Evolutionary conservation across 2,888 invertebrate species (phyloP), one percentile per base, ranked within the genome.

Genomic region (Gastracanthus pulcherrimus): DNA sequence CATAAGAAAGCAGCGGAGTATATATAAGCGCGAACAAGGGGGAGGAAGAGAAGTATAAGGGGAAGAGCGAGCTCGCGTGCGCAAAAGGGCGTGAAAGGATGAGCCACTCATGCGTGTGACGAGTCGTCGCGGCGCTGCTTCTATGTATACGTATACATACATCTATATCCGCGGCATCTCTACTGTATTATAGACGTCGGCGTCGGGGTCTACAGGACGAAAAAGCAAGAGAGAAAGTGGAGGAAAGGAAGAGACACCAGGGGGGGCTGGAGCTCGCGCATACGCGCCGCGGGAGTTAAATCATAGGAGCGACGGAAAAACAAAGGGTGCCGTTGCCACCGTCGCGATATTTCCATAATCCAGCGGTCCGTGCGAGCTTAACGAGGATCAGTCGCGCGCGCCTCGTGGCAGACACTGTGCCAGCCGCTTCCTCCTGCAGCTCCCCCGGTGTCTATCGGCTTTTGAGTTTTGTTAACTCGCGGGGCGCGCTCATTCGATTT

Each of bases 311-410:
- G 66, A 19, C 6, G 80, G 71, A 76, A 79, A 83, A 83, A 81
- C 81, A 83, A 83, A 79, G 69, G 81, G 70, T 41, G 64, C n/a
- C 16, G 62, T n/a, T 11, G 62, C 62, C 5, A n/a, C 6, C 62
- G 29, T 3, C 58, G 62, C 70, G 72, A 51, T 72, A 81, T 79
- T 81, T 83, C 79, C 83, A 83, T 79, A 83, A 83, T 79, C 81
- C 83, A 74, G 41, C 48, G 71, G 80, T 67, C 67, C 70, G 72
- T 69, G 38, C 58, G 66, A 23, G 58, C 79, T 71, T 67, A 79
- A 82, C 75, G 79, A 75, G 74, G 45, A 36, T 75, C 79, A 26
- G 48, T 29, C 58, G 51, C 51, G 31, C 26, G 11, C 19, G 19
- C n/a, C 34, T 11, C 23, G 23, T 36, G 9, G 26, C 55, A 55